Percentiles rank a stretch among this genome's conserved stretches.
phyloP scores from a whole-genome alignment of 1,140 invertebrate species.

The Geopemphigus sp. region DNA sequence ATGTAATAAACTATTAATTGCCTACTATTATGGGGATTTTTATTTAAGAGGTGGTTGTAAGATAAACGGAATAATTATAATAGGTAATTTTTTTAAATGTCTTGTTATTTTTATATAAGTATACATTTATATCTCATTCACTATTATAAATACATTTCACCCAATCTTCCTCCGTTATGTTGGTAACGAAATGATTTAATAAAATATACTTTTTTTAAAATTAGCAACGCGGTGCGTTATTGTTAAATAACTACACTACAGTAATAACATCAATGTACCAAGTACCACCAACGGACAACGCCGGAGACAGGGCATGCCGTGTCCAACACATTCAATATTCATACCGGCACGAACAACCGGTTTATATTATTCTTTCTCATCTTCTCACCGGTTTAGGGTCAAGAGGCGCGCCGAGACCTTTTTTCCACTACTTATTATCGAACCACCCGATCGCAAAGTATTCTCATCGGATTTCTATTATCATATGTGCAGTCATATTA shows the following conservation, averaged over 20 bases:
- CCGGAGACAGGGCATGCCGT: background rate
- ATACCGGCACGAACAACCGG: constrained; percentile 35
- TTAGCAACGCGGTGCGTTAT: background rate
- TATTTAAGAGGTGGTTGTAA: too few species aligned
- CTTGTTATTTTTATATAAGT: background rate
- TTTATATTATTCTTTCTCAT: constrained; percentile 40
- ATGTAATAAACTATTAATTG: too few species aligned
- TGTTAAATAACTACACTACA: background rate
- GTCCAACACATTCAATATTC: constrained; percentile 40
- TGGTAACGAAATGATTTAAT: background rate
- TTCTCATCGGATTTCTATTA: constrained; percentile 33
- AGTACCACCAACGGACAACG: background rate
- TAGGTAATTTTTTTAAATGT: too few species aligned
- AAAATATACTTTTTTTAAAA: constrained; percentile 1
- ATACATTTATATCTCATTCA: background rate
- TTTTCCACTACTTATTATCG: constrained; percentile 28
- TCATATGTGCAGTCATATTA: constrained; percentile 8
- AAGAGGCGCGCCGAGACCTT: constrained; percentile 43
- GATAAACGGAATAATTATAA: too few species aligned
- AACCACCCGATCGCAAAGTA: background rate
- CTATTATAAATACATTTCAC: background rate
- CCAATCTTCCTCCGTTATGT: background rate
- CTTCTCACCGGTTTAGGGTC: constrained; percentile 33
- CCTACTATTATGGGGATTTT: too few species aligned
- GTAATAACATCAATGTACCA: too few species aligned